Evolutionary conservation across 2,113 vertebrate genomes (phyloP), one percentile per base, ranked within the genome.

Genomic region (Octodon degus): DNA sequence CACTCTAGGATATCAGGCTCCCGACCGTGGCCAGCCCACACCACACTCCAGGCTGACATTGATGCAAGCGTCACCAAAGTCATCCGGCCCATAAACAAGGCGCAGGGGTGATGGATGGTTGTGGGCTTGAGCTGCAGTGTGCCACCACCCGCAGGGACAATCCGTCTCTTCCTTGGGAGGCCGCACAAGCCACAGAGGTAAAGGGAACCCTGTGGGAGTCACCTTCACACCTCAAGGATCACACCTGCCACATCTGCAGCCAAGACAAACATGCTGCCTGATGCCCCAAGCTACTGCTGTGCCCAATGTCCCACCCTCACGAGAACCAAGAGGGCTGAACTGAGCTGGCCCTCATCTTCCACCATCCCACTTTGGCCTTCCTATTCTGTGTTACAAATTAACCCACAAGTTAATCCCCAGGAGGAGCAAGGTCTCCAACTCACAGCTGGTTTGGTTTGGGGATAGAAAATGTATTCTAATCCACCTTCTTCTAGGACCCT

Each of bases 1-100:
- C 32, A 37, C 55, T n/a, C 90, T 55, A 0, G 16, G 89, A 34
- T 10, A 0, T 2, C 30, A 68, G n/a, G 90, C 60, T 53, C 88
- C 11, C 58, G 0, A 11, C 65, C 5, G 2, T 14, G 32, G 32
- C 67, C 34, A 34, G 74, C 34, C 19, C 14, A 60, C 95, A 88
- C 77, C 34, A 50, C 1, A 62, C 67, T 89, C 94, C 5, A 4
- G 74, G 89, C 90, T 93, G 83, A 90, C 94, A 89, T 65, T 87
- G 88, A 92, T 5, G 9, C 1, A 0, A 30, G 72, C 34, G 0
- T 96, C 72, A 63, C 86, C 95, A 96, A 96, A 97, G 97, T 97
- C 97, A 93, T 50, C 68, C 22, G 34, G 34, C 94, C 86, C 93
- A 34, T 96, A 81, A 96, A 92, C 81, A 80, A 72, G 80, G 60